Conservation (phyloP, 2,797 vertebrate genomes). For the Scleropages formosus region DNA sequence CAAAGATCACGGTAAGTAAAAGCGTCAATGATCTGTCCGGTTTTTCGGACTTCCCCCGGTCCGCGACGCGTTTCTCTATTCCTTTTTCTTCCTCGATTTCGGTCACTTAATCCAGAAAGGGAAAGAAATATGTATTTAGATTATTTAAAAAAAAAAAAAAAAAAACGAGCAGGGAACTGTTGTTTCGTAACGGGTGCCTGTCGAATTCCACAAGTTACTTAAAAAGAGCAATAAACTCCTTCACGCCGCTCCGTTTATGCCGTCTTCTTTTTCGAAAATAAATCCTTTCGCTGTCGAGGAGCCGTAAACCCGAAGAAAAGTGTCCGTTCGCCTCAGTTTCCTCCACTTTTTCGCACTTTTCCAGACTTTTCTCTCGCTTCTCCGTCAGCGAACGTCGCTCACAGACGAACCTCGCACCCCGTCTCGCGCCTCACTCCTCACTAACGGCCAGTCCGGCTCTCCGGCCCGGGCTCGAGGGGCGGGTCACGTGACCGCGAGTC, state of each 20-base stretch:
- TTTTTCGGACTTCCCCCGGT: background rate
- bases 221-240: conserved; percentile 43
- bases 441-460: conserved; percentile 51
- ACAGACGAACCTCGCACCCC: background rate
- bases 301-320: background rate
- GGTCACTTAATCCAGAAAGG: conserved; percentile 8
- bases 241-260: conserved; percentile 41
- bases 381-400: conserved; percentile 30
- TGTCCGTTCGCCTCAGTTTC: too few species aligned
- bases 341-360: too few species aligned
- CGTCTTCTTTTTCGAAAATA: conserved; percentile 23
- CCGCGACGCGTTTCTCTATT: background rate
- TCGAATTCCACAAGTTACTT: conserved; percentile 19
- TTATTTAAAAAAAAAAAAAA: background rate
- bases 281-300: conserved; percentile 40
- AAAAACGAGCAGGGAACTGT: background rate
- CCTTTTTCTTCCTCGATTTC: background rate
- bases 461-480: conserved; percentile 53
- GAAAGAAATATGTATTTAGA: background rate
- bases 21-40: background rate
- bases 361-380: background rate
- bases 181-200: background rate
- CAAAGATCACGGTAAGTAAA: background rate
- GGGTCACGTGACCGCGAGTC: conserved; percentile 71
- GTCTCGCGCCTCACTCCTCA: background rate